These are phyloP conservation scores for Plagiodera versicolora DNA, from an alignment of 2,888 invertebrate species.

Conservation along the genomic window DNA sequence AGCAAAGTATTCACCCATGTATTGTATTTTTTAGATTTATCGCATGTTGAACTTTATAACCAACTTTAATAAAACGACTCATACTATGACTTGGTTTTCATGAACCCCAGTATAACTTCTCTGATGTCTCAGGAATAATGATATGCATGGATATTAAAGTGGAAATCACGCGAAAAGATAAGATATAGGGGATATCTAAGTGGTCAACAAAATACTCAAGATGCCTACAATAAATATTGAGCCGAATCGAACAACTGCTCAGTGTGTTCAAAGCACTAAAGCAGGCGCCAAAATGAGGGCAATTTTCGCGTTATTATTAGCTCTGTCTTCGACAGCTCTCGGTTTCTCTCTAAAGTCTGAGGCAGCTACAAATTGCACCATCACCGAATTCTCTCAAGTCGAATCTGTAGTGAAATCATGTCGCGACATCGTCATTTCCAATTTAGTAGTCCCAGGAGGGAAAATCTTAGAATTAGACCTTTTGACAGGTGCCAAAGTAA, in stretches of 20 bases:
- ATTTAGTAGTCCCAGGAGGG: constrained; percentile 24
- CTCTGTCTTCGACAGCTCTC: not conserved
- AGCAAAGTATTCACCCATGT: not conserved
- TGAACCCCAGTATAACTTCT: not conserved
- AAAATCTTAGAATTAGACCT: constrained; percentile 16
- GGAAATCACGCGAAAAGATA: too few species aligned
- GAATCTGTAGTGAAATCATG: constrained; percentile 9
- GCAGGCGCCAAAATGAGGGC: not conserved
- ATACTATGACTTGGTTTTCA: not conserved
- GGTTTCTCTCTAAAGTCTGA: not conserved
- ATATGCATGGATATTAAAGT: too few species aligned
- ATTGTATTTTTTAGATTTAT: not conserved
- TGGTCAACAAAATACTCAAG: too few species aligned
- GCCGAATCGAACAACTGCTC: not conserved
- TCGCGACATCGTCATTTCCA: constrained; percentile 16
- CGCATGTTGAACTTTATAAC: not conserved
- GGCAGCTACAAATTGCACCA: constrained; percentile 13
- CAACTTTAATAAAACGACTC: not conserved
- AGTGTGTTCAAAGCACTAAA: not conserved
- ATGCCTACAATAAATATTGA: too few species aligned
- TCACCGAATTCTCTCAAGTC: constrained; percentile 18
- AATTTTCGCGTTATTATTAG: not conserved
- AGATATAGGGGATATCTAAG: too few species aligned
- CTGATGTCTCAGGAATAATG: not conserved
- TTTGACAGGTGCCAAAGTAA: constrained; percentile 11